Base-by-base conservation (phyloP, 1,140 invertebrate genomes). In the Trissolcus basalis region DNA sequence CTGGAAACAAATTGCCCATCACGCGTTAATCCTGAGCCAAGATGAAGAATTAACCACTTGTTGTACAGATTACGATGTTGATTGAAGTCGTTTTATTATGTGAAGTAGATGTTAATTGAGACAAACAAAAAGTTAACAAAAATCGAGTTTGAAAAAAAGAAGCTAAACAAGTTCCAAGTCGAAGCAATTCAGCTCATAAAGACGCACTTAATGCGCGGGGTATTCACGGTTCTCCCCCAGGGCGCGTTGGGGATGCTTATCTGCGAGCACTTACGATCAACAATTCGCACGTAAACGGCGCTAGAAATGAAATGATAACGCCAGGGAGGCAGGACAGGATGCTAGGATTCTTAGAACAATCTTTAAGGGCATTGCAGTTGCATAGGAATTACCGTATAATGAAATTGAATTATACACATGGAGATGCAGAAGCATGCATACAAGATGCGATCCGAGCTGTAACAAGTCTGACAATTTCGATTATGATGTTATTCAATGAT, bases 371-470 rank as follows among this genome's bases (percentile, higher is more conserved):
- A 8, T 55, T 2, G 53, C 41, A 44, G 41, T 55, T 55, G 53
- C 53, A 55, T 55, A 55, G 53, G 32, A 55, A 55, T 55, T 27
- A 44, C 53, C 15, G 41, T 44, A 44, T 55, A 55, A 55, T 55
- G 39, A 44, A 44, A 55, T n/a, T 55, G 11, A 44, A 44, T 16
- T 39, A 39, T 39, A 39, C n/a, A 39, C 36, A 39, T 8, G 36
- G 1, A 27, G 19, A 39, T 39, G 36, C 9, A 39, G 36, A 39
- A 39, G n/a, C 9, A 9, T 39, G 36, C 19, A 27, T 27, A 27
- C 19, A 27, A 27, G 19, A 27, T 1, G 2, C 19, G 19, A 27
- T 1, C 19, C 19, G 19, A 27, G 19, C n/a, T 36, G 15, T 9
- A 48, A 48, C 45, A 19, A 19, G 45, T 48, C 15, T 15, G 15